Evolutionary conservation across 2,888 invertebrate species (phyloP), one percentile per base, ranked within the genome.

Genomic region (Notodromas monacha): DNA sequence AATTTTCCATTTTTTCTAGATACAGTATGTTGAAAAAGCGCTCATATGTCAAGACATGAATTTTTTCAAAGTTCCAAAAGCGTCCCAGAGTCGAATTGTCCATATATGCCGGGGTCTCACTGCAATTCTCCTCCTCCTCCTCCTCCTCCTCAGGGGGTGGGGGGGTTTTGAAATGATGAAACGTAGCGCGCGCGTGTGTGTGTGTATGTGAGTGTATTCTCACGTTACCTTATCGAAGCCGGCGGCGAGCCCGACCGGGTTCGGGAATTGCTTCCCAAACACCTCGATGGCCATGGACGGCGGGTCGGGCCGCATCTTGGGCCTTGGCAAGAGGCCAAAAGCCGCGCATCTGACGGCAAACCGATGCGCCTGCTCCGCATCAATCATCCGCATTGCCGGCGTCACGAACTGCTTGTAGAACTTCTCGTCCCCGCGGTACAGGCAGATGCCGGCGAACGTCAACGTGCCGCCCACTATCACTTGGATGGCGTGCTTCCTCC

Each of bases 181-280:
- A n/a, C n/a, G n/a, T n/a, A n/a, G n/a, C n/a, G n/a, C n/a, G n/a
- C n/a, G n/a, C n/a, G n/a, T n/a, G n/a, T n/a, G n/a, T n/a, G n/a
- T n/a, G n/a, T n/a, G n/a, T n/a, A n/a, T n/a, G n/a, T n/a, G n/a
- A n/a, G n/a, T n/a, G n/a, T n/a, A n/a, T n/a, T n/a, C n/a, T n/a
- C n/a, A n/a, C n/a, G n/a, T n/a, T n/a, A n/a, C 67, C 50, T 99
- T 96, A 49, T 96, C 96, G 53, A 92, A 92, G 4, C 92, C 96
- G 33, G 92, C 96, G 14, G 92, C 92, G 43, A 96, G 65, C n/a
- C 96, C 92, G 40, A 96, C 51, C 0, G 92, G 92, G 54, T 84
- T 89, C 32, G 58, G 54, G 35, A 96, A 61, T 10, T 63, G 48
- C 36, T 62, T 55, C 13, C 63, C 62, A 46, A 73, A 67, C 29